Evolutionary conservation across 2,797 vertebrate species (phyloP).

Genomic region (Sebastes wilsoni): DNA sequence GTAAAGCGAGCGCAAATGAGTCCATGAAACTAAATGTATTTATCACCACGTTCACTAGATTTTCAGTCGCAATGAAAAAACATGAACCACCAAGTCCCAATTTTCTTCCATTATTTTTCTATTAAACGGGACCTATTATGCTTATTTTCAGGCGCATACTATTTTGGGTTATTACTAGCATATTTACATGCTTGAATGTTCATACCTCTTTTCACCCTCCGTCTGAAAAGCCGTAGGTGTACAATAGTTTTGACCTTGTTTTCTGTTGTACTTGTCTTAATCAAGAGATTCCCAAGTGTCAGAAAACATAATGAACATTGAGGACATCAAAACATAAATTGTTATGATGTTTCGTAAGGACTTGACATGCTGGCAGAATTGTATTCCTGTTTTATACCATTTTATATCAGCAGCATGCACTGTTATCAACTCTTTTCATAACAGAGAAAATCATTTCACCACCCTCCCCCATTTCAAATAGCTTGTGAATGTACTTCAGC

Average conservation of each 20-base stretch:
- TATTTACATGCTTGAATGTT: too few species aligned
- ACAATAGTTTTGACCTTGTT: background rate
- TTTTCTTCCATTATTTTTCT: background rate
- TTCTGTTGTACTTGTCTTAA: background rate
- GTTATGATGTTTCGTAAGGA: background rate
- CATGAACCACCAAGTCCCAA: background rate
- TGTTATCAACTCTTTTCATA: background rate
- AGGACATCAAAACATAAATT: background rate
- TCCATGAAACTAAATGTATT: background rate
- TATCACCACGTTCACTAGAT: background rate
- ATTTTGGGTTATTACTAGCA: too few species aligned
- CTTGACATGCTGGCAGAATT: background rate
- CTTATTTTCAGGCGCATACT: too few species aligned
- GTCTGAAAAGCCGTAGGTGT: too few species aligned
- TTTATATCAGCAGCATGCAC: background rate
- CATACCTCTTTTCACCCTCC: too few species aligned
- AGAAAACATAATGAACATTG: background rate
- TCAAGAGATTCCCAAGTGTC: background rate
- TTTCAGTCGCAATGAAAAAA: background rate
- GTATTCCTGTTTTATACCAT: background rate
- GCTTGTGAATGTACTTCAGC: conserved; percentile 21
- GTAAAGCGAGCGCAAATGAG: background rate
- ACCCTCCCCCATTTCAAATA: conserved; percentile 8
- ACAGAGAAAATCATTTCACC: background rate
- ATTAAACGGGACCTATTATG: background rate